Evolutionary conservation across 2,113 vertebrate genomes (phyloP), one percentile per base, ranked within the genome.

Genomic region (Siniperca knerii): DNA sequence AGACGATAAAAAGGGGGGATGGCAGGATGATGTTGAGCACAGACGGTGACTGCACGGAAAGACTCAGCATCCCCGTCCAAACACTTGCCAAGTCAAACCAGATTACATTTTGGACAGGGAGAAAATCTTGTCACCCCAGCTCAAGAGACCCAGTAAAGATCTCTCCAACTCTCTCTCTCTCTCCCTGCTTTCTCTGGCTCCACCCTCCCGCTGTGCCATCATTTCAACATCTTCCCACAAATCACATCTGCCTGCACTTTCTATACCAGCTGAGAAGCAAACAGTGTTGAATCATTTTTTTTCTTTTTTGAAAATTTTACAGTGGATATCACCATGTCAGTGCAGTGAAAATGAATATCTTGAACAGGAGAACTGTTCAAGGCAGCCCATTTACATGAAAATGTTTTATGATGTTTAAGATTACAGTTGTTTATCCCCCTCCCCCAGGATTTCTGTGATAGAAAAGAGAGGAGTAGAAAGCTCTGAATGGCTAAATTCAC

Each of bases 91-190:
- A 88, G 21, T 81, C 12, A 0, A 64, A 71, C 50, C 61, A 84
- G 66, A 86, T 91, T 84, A 84, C 15, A 72, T 8, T 73, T 79
- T 67, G 68, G 29, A 86, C 60, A 61, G 21, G 42, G 57, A 79
- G 50, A 78, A 81, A 70, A 82, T 80, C 75, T 74, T 81, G 42
- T 86, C 66, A 69, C 33, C 10, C n/a, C 75, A 83, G 62, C 46
- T 87, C 65, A 75, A 76, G 33, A 66, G 67, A 29, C 12, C 0
- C 1, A 50, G 20, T 10, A 46, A 67, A 80, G 18, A 73, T 21
- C 37, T 65, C 75, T 64, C 50, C 25, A 6, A 4, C 15, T 13
- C 42, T 33, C 33, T 60, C 37, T 64, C 65, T 4, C 33, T 72
- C 50, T 2, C 55, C 5, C 11, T 55, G 10, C 54, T 58, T 69